Base-by-base conservation (phyloP, 1,140 invertebrate species). In the Contarinia nasturtii region DNA sequence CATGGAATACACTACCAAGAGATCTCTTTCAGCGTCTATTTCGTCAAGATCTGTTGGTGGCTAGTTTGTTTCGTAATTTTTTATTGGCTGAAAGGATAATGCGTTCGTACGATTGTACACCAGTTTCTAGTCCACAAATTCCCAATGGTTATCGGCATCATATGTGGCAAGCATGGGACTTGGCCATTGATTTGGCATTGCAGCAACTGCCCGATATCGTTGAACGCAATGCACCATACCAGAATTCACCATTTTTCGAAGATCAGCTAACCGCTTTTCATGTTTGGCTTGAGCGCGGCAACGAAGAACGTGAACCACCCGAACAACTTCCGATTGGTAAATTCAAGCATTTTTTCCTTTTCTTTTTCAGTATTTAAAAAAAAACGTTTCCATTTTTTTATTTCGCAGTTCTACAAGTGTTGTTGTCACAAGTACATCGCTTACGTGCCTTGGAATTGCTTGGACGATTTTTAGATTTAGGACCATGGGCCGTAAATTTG, bases 251-350 rank as follows among this genome's bases (percentile, higher is more conserved):
- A 33, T 98, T 99, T 68, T 99, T 98, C 64, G 85, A 96, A 63
- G 90, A 98, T 59, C 95, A 99, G 68, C 70, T 99, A 40, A 96
- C 93, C 19, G 94, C 94, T n/a, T 98, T 99, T 66, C 84, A 97
- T 72, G 82, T 87, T 15, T 98, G 94, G 94, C 70, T 98, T 2
- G 79, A 81, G 21, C 76, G 89, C 46, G 86, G 73, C 57, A 65
- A 79, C 5, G 77, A 84, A 54, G 68, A 72, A 48, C 70, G 87
- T 1, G 74, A 74, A 55, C 86, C 88, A 44, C 95, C 95, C 0
- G 89, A 95, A 62, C 94, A 98, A 67, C 69, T 98, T 49, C 96
- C 96, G 1, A 97, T 99, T 64, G 27, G 27, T 27, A 27, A 27
- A 10, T n/a, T n/a, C n/a, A 10, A 27, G 27, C 27, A 27, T 27